Base-by-base conservation (phyloP, 2,888 invertebrate genomes). In the Nyleta sp. region DNA sequence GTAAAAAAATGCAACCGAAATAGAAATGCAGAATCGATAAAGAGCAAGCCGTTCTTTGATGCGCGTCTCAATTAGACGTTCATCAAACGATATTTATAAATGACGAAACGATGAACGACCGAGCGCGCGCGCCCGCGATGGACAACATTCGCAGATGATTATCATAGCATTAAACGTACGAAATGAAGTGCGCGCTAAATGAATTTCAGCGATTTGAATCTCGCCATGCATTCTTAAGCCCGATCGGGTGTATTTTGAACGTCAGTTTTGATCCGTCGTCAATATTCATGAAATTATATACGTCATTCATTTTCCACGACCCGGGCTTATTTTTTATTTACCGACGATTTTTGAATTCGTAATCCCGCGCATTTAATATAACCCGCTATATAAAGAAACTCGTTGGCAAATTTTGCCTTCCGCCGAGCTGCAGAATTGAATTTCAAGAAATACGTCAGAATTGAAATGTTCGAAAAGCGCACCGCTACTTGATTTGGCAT, bases 31-130 rank as follows among this genome's bases (percentile, higher is more conserved):
- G 18, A 50, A 38, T 31, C 52, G 52, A 52, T 40, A 28, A 52
- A 18, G 5, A 38, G 22, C 38, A 48, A 62, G 17, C 42, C 8
- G 18, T 28, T 52, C 40, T 38, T 52, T 64, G 52, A 64, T 64
- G 52, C 13, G 38, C 15, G 5, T 24, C 35, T 48, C 42, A 48
- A 62, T 62, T 62, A 18, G 22, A 35, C 15, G n/a, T 40, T 64
- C 38, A 64, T 52, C 40, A 52, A 64, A 18, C 17, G 28, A 6
- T 50, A 62, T 48, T 62, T 50, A 62, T 62, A 35, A 62, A 28
- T 31, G 8, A 7, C 33, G 35, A 35, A 11, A 35, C 35, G 1
- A n/a, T 8, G n/a, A 57, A 15, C 17, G 44, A 28, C 17, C 22
- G 22, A 60, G 13, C 22, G 6, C 10, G 22, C 22, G 7, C 42